These are phyloP conservation scores for Leiothrix lutea DNA, from an alignment of 2,113 vertebrate species.

Conservation along the genomic window DNA sequence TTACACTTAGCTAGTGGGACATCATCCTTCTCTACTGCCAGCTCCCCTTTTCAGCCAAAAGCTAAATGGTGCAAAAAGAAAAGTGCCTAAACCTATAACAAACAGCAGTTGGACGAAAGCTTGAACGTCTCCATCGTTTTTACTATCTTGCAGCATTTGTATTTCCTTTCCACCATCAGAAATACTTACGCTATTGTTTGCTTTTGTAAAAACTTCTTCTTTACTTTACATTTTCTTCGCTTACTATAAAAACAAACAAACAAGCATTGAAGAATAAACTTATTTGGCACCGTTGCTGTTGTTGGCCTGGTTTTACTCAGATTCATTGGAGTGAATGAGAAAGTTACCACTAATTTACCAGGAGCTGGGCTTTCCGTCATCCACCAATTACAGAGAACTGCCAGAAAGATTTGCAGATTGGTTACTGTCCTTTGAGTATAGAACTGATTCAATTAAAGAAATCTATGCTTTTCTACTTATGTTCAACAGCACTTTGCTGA, in stretches of 20 bases:
- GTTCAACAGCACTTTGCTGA: not conserved
- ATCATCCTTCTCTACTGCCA: not conserved
- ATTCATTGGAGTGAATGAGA: not conserved
- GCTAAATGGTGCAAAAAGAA: not conserved
- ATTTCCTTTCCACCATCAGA: not conserved
- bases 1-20: not conserved
- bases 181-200: not conserved
- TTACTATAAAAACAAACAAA: not conserved
- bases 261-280: not conserved
- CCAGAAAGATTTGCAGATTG: not conserved
- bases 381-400: not conserved
- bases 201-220: not conserved
- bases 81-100: not conserved
- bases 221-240: not conserved
- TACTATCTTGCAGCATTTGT: not conserved
- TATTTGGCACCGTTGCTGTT: no score
- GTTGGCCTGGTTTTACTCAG: not conserved
- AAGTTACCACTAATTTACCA: not conserved
- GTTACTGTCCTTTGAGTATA: not conserved
- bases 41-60: not conserved
- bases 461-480: not conserved
- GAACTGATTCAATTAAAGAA: not conserved
- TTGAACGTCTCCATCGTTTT: not conserved
- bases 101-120: fast-evolving
- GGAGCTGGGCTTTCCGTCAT: not conserved